phyloP scores from a whole-genome alignment of 2,113 vertebrate species.

The Gambusia holbrooki region DNA sequence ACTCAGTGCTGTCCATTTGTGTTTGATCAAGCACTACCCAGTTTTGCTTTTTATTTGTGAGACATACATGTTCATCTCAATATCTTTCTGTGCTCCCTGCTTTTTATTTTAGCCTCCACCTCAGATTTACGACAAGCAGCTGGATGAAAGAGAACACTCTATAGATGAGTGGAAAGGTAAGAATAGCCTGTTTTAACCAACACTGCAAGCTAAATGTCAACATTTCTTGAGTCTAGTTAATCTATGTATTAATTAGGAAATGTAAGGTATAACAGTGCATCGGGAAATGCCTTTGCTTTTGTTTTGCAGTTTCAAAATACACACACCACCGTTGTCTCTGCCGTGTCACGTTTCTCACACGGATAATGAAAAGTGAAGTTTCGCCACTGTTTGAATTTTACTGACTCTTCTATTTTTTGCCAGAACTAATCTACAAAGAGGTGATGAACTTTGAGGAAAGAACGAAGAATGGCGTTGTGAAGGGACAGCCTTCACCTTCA shows the following conservation, averaged over 20 bases:
- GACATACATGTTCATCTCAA: neutral
- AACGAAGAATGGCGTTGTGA: constrained; percentile 98
- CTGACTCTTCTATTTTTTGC: constrained; percentile 24
- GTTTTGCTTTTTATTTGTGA: neutral
- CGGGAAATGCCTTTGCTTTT: neutral
- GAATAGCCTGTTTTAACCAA: neutral
- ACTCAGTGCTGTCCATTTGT: constrained; percentile 12
- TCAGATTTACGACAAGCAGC: constrained; percentile 98
- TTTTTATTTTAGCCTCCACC: constrained; percentile 89
- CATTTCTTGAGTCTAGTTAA: neutral
- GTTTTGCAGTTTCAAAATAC: neutral
- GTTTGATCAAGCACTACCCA: constrained; percentile 26
- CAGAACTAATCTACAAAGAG: constrained; percentile 99
- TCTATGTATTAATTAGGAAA: neutral
- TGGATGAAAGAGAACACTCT: constrained; percentile 99
- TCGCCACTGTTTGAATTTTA: neutral
- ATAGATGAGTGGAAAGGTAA: constrained; percentile 99
- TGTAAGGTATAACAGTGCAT: neutral
- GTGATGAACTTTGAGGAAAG: constrained; percentile 99
- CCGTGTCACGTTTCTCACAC: neutral
- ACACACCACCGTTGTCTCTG: neutral
- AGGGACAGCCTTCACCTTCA: constrained; percentile 99
- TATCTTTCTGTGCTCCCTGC: constrained; percentile 34
- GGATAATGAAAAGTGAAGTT: neutral
- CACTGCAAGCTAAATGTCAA: neutral